These are phyloP conservation scores for Oscheius sp. DNA, from an alignment of 1,140 invertebrate species.

Conservation along the genomic window DNA sequence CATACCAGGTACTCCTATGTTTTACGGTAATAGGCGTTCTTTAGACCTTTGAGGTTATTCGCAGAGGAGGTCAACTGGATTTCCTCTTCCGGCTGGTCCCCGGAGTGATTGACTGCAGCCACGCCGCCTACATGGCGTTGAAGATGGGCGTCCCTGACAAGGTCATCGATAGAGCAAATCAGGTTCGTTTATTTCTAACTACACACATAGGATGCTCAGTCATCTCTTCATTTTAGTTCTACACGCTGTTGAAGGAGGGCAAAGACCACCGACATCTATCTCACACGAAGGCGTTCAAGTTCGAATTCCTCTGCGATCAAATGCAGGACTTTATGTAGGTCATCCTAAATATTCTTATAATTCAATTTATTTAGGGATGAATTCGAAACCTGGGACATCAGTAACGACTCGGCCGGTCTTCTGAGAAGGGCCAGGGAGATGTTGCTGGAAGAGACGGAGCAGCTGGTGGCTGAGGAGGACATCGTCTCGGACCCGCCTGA, in stretches of 20 bases:
- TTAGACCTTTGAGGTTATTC: conserved; percentile 52
- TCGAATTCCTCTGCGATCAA: not conserved
- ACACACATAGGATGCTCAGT: no score
- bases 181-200: conserved; percentile 39
- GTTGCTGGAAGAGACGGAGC: not conserved
- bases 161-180: conserved; percentile 46
- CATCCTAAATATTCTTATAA: not conserved
- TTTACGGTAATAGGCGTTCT: conserved; percentile 26
- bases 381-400: not conserved
- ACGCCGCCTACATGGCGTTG: conserved; percentile 49
- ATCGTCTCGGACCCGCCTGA: no score
- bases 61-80: conserved; percentile 36
- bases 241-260: not conserved
- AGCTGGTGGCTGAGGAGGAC: no score
- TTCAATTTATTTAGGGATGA: not conserved
- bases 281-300: not conserved
- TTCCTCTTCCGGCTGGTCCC: conserved; percentile 50
- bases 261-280: not conserved
- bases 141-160: conserved; percentile 48
- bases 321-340: not conserved
- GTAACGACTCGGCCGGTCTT: not conserved
- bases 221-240: no score
- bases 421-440: not conserved
- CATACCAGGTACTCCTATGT: not conserved
- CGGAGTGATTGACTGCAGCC: conserved; percentile 49